These are phyloP conservation scores for Sebastes reedi DNA, from an alignment of 2,797 vertebrate genomes.

Conservation along the genomic window DNA sequence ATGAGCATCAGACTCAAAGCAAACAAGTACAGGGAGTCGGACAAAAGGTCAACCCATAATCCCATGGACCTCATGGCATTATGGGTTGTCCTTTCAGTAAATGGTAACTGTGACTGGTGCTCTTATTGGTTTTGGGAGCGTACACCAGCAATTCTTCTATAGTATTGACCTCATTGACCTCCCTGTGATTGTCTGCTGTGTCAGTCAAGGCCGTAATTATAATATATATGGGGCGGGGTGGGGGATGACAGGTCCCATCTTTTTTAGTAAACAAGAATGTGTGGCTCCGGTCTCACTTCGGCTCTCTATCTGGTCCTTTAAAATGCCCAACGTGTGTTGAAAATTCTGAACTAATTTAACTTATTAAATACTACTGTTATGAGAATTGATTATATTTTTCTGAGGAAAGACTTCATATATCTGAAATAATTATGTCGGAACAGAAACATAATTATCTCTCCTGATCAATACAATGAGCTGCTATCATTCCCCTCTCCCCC, in stretches of 20 bases:
- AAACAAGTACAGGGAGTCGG: not conserved
- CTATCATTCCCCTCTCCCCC: not conserved
- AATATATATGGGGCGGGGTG: too few species aligned
- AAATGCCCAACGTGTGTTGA: not conserved
- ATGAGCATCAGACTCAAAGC: not conserved
- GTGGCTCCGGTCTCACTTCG: not conserved
- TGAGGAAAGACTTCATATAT: not conserved
- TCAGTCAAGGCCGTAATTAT: too few species aligned
- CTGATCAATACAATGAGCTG: not conserved
- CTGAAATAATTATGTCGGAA: not conserved
- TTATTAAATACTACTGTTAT: not conserved
- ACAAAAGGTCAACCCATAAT: not conserved
- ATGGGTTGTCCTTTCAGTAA: not conserved
- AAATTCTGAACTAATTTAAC: not conserved
- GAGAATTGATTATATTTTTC: not conserved
- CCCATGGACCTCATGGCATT: not conserved
- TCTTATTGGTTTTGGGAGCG: not conserved
- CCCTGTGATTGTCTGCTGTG: slow-evolving; percentile 1
- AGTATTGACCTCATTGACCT: slow-evolving; percentile 8
- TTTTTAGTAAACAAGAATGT: not conserved
- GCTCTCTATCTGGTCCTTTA: not conserved
- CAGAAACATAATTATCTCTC: not conserved
- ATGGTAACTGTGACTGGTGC: not conserved
- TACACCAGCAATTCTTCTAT: not conserved
- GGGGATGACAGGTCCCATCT: too few species aligned